phyloP scores from a whole-genome alignment of 2,113 vertebrate species.

The Phodopus roborovskii region DNA sequence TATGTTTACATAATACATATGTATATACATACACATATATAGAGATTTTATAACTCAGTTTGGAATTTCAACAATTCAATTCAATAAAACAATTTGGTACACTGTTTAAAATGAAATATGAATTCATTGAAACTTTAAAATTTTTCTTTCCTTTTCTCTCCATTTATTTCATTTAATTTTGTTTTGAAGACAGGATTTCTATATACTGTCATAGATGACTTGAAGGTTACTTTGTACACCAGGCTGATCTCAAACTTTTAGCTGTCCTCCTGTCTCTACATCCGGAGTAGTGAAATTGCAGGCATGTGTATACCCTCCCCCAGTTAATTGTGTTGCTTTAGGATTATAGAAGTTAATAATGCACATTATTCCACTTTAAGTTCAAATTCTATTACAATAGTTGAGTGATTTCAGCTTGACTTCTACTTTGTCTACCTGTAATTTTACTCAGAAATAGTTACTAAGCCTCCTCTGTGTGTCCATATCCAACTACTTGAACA shows the following conservation, averaged over 20 bases:
- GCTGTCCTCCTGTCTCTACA: neutral
- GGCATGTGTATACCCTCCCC: neutral
- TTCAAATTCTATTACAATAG: neutral
- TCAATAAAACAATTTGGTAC: neutral
- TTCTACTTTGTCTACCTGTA: neutral
- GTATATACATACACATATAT: neutral
- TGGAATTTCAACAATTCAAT: neutral
- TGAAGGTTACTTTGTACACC: neutral
- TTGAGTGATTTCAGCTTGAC: neutral
- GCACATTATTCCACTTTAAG: neutral
- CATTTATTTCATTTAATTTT: neutral
- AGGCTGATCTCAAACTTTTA: neutral
- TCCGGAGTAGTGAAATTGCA: neutral
- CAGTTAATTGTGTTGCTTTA: neutral
- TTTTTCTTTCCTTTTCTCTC: neutral
- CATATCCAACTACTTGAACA: neutral
- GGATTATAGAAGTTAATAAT: neutral
- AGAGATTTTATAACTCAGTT: neutral
- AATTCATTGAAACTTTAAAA: neutral
- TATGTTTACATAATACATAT: neutral
- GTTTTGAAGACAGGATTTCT: neutral
- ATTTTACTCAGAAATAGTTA: constrained; percentile 7
- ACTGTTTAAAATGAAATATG: neutral
- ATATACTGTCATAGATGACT: neutral
- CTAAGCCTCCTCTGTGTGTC: neutral